Evolutionary conservation across 2,888 invertebrate species (phyloP).

Genomic region (Euclidia mi): DNA sequence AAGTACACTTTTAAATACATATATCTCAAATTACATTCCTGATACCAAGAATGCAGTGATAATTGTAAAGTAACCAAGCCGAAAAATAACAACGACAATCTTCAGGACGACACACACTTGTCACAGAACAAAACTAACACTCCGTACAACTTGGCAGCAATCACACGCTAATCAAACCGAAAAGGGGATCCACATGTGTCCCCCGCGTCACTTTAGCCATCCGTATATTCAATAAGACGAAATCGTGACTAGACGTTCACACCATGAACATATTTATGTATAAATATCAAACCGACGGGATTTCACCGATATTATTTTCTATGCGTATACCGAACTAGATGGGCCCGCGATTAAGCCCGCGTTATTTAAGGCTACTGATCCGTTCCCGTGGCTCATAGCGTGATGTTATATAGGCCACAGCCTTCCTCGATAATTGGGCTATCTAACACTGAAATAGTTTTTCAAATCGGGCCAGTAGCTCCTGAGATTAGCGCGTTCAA

Average conservation of each 20-base stretch:
- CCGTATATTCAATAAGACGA: constrained; percentile 7
- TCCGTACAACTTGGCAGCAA: constrained; percentile 1
- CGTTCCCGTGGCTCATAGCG: too few species aligned
- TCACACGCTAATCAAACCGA: background rate
- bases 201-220: constrained; percentile 2
- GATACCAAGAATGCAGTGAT: too few species aligned
- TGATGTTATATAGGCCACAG: too few species aligned
- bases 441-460: too few species aligned
- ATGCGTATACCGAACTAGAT: background rate
- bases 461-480: background rate
- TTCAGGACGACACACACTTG: too few species aligned
- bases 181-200: background rate
- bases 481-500: background rate
- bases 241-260: constrained; percentile 1
- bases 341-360: too few species aligned
- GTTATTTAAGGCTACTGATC: too few species aligned
- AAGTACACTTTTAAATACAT: too few species aligned
- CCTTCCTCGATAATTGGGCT: too few species aligned
- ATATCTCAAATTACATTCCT: too few species aligned
- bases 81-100: too few species aligned
- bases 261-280: constrained; percentile 1
- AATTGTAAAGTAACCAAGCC: too few species aligned
- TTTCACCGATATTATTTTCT: background rate
- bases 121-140: background rate
- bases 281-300: constrained; percentile 1